Evolutionary conservation across 2,888 invertebrate species (phyloP), one percentile per base, ranked within the genome.

Genomic region (Isoperla grammatica): DNA sequence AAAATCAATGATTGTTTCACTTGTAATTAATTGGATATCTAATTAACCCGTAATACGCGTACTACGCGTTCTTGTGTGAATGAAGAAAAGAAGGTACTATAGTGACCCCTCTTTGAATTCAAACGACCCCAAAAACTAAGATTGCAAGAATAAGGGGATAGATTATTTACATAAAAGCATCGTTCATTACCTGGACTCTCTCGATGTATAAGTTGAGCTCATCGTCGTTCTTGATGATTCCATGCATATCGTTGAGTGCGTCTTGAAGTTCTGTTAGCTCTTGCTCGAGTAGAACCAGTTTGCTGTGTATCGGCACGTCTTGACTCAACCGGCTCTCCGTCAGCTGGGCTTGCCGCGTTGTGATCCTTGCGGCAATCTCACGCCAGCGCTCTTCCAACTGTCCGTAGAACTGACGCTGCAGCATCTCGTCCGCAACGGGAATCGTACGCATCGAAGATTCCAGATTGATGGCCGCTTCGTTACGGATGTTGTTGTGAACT

Each of bases 351-450:
- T 64, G 64, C 13, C 64, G 57, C 11, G 35, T 39, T 9, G 49
- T 81, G 6, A 90, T 88, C 67, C 78, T 80, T 1, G 78, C 74
- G 0, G 86, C 80, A 0, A 90, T 76, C 20, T 78, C 78, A 55
- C 80, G 79, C 90, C 91, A 92, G 65, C 87, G 84, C 63, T 87
- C 84, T 72, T 89, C 87, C 23, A 91, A 76, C 67, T 90, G 87
- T 0, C 83, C 82, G 71, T 89, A 86, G 75, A 87, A 86, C 69
- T 88, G 86, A 1, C 90, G 78, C 70, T 91, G 90, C 0, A 87
- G 75, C 81, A 87, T 86, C 75, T 91, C 91, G 68, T 93, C 92
- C 0, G 89, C 85, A n/a, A 92, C 79, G 0, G 90, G 88, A 45
- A 93, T 79, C 5, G 89, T 85, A 71, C 86, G 83, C 60, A 92